Conservation (phyloP, 2,797 vertebrate genomes). For the Coregonus suidteri region DNA sequence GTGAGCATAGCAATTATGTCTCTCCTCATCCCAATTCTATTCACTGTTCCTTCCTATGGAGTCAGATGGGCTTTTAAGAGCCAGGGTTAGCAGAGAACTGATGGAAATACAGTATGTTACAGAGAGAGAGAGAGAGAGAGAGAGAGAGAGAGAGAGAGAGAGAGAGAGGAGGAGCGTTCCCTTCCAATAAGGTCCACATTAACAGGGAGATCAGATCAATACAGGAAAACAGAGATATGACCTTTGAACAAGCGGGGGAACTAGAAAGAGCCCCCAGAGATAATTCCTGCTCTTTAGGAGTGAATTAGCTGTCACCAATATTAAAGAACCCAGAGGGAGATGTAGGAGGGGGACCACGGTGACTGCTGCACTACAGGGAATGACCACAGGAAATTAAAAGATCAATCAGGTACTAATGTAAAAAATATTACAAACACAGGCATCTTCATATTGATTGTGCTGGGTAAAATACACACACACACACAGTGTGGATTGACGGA, state of each 20-base stretch:
- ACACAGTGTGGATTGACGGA: no score
- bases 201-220: constrained; percentile 68
- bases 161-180: no score
- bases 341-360: constrained; percentile 6
- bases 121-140: no score
- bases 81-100: constrained; percentile 28
- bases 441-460: no score
- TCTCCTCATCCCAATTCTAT: constrained; percentile 44
- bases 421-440: no score
- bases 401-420: no score
- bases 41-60: constrained; percentile 38
- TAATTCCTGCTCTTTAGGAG: constrained; percentile 77
- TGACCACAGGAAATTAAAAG: no score
- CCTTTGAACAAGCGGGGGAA: constrained; percentile 74
- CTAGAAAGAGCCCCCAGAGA: constrained; percentile 68
- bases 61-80: constrained; percentile 65
- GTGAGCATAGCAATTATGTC: constrained; percentile 58
- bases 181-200: constrained; percentile 48
- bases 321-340: constrained; percentile 55
- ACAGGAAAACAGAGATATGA: constrained; percentile 72
- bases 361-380: constrained; percentile 36
- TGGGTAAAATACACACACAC: no score
- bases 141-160: no score
- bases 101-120: no score
- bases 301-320: constrained; percentile 75